Evolutionary conservation across 2,113 vertebrate species (phyloP).

Genomic region (Pleuronectes platessa): DNA sequence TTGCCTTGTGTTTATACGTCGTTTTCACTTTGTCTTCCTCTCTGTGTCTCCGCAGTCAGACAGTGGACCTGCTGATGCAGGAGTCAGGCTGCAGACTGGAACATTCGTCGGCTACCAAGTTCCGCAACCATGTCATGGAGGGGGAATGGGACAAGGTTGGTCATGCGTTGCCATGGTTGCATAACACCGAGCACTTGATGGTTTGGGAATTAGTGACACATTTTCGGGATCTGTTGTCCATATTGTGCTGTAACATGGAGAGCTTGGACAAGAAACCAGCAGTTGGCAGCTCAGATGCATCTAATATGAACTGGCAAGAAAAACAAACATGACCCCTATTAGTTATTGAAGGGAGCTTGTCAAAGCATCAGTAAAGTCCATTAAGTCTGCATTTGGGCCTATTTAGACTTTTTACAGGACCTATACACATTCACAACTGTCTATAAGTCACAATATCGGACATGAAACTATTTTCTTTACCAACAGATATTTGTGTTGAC

Average conservation of each 20-base stretch:
- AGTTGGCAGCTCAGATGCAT: neutral
- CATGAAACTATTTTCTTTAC: neutral
- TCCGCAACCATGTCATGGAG: slow-evolving; percentile 99
- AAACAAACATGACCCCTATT: too few species aligned
- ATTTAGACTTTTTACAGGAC: neutral
- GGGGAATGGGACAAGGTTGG: slow-evolving; percentile 99
- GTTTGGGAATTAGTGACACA: neutral
- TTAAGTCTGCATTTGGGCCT: neutral
- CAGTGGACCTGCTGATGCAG: slow-evolving; percentile 99
- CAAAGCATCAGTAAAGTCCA: neutral
- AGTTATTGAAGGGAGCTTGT: too few species aligned
- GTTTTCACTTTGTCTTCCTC: slow-evolving; percentile 30
- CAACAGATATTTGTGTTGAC: too few species aligned
- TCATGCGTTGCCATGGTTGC: slow-evolving; percentile 23
- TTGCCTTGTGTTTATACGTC: slow-evolving; percentile 18
- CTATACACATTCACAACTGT: neutral
- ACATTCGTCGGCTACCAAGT: slow-evolving; percentile 98
- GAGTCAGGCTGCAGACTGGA: slow-evolving; percentile 99
- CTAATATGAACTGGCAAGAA: neutral
- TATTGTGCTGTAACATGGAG: neutral
- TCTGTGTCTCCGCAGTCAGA: slow-evolving; percentile 89
- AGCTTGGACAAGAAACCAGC: neutral
- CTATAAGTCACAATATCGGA: neutral
- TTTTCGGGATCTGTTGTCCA: neutral
- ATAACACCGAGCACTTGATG: slow-evolving; percentile 1